Evolutionary conservation across 2,113 vertebrate genomes (phyloP), one percentile per base, ranked within the genome.

Genomic region (Cisticola juncidis): DNA sequence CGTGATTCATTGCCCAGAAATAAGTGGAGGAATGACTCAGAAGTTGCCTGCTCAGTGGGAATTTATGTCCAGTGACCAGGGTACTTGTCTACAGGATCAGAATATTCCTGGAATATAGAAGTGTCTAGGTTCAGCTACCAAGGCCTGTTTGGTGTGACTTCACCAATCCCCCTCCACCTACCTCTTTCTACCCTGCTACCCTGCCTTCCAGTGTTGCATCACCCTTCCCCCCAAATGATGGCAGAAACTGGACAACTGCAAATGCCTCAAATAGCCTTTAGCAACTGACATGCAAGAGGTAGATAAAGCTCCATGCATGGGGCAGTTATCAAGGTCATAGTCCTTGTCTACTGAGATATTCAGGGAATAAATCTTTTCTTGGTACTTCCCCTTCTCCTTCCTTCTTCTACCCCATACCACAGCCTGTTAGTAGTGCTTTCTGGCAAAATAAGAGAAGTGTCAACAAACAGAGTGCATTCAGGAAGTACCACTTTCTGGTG

Each of bases 281-380:
- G 26, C 24, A 73, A 50, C 58, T 3, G 7, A 53, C 0, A 0
- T 44, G 25, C 0, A 4, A 66, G 35, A 11, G 25, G 18, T 24
- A 73, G 66, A 61, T 68, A 90, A 88, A 88, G 6, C 22, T 77
- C 14, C 11, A 1, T 51, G 44, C 21, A 19, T 8, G 15, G 54
- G 70, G 7, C 51, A 77, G 9, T 60, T 90, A 54, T 5, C 0
- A 0, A 76, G 20, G 33, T 36, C 60, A 61, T 54, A 40, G 8
- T 47, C 33, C 20, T 80, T 35, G 61, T 40, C 13, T 72, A 11
- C 36, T 24, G 38, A 69, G 50, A 47, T 22, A 7, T 35, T 89
- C 16, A 86, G 21, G 14, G 11, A 78, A 29, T 45, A 36, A 83
- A 21, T 35, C 14, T 76, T 5, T 84, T 60, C 74, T 56, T 35